phyloP scores from a whole-genome alignment of 2,888 invertebrate species.

The Drosophila silvestris region DNA sequence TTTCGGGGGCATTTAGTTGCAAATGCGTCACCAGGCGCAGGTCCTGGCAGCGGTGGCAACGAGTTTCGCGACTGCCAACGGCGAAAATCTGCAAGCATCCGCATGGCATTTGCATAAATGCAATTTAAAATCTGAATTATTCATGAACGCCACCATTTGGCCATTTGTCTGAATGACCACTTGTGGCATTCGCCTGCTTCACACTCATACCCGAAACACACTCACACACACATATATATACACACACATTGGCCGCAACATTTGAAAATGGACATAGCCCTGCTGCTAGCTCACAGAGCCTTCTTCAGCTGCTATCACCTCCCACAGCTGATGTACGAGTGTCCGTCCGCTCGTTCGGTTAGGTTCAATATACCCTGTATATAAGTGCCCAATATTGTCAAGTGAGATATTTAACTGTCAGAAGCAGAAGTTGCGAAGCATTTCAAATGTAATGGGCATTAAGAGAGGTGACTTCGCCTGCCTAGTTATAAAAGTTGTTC shows the following conservation, averaged over 20 bases:
- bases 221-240: conserved; percentile 8
- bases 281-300: conserved; percentile 12
- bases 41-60: conserved; percentile 2
- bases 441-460: not conserved
- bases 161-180: conserved; percentile 82
- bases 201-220: not conserved
- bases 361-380: conserved; percentile 32
- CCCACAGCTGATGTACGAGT: conserved; percentile 15
- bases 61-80: conserved; percentile 59
- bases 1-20: conserved; percentile 78
- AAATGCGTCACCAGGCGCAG: conserved; percentile 66
- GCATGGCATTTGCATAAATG: conserved; percentile 78
- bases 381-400: not conserved
- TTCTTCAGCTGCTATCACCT: not conserved
- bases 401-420: not conserved
- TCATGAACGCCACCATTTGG: conserved; percentile 80
- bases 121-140: conserved; percentile 82
- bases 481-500: not conserved
- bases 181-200: conserved; percentile 70
- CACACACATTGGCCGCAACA: conserved; percentile 40
- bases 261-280: conserved; percentile 51
- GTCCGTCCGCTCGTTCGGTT: not conserved
- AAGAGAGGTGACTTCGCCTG: not conserved
- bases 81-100: conserved; percentile 81
- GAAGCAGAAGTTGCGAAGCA: not conserved